Percentiles rank a stretch among this genome's conserved stretches.
phyloP scores from a whole-genome alignment of 2,888 invertebrate genomes.

The Pomacea canaliculata region DNA sequence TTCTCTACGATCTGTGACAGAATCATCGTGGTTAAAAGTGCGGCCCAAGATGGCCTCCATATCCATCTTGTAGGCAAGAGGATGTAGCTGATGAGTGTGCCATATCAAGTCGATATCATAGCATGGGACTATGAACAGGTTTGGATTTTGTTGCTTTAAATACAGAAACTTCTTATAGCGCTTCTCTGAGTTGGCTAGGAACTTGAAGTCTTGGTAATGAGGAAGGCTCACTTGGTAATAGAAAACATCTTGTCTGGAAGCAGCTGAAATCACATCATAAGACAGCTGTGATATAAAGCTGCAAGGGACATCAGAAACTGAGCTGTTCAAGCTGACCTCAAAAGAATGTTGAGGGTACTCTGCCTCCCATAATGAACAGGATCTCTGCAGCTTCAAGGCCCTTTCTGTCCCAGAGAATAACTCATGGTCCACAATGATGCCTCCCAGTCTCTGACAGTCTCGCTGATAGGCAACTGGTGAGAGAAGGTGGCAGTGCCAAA shows the following conservation, averaged over 20 bases:
- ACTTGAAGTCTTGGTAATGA: constrained; percentile 70
- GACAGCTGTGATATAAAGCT: constrained; percentile 9
- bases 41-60: constrained; percentile 46
- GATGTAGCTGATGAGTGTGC: constrained; percentile 72
- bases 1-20: constrained; percentile 69
- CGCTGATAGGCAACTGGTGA: constrained; percentile 55
- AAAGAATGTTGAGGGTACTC: constrained; percentile 61
- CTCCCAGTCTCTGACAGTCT: constrained; percentile 41
- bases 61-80: constrained; percentile 55
- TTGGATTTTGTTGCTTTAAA: constrained; percentile 66
- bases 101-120: constrained; percentile 72
- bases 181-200: constrained; percentile 65
- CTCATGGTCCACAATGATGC: neutral
- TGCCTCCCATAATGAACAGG: constrained; percentile 50
- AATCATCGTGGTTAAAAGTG: constrained; percentile 71
- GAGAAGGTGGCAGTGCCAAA: constrained; percentile 71
- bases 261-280: constrained; percentile 70
- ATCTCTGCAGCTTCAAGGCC: neutral
- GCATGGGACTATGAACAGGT: constrained; percentile 71
- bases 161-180: constrained; percentile 69
- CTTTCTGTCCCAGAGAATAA: neutral
- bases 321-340: constrained; percentile 35
- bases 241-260: constrained; percentile 70
- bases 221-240: constrained; percentile 72
- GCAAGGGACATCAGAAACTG: constrained; percentile 5